phyloP scores from a whole-genome alignment of 2,888 invertebrate genomes.

The Andrena flavipes region DNA sequence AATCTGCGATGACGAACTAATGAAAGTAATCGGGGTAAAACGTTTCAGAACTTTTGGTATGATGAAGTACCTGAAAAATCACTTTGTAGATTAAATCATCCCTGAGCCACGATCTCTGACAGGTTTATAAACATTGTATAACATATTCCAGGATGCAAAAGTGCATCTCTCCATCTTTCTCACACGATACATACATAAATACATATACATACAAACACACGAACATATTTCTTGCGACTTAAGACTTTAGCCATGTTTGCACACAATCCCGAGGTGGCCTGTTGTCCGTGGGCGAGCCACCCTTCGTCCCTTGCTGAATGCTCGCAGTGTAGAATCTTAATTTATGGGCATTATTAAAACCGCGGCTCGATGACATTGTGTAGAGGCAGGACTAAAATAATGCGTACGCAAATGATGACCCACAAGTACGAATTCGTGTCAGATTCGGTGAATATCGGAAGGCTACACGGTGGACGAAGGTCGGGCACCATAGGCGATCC shows the following conservation, averaged over 20 bases:
- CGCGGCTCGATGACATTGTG: constrained; percentile 27
- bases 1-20: constrained; percentile 95
- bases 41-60: constrained; percentile 98
- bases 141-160: constrained; percentile 74
- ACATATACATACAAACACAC: constrained; percentile 66
- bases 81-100: constrained; percentile 89
- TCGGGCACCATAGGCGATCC: constrained; percentile 61
- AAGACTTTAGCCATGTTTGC: constrained; percentile 72
- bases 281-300: constrained; percentile 66
- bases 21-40: constrained; percentile 95
- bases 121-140: constrained; percentile 75
- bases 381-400: constrained; percentile 6
- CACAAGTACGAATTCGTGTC: constrained; percentile 24
- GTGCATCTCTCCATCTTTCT: constrained; percentile 76
- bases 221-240: constrained; percentile 72
- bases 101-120: constrained; percentile 70
- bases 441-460: constrained; percentile 35
- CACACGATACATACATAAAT: constrained; percentile 75
- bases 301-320: constrained; percentile 52
- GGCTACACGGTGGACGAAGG: constrained; percentile 12
- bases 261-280: constrained; percentile 70
- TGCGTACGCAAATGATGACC: constrained; percentile 43
- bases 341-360: constrained; percentile 71
- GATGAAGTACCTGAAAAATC: constrained; percentile 98
- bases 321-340: constrained; percentile 58